These are phyloP conservation scores for Muraenolepis orangiensis DNA, from an alignment of 2,797 vertebrate genomes.

Conservation along the genomic window DNA sequence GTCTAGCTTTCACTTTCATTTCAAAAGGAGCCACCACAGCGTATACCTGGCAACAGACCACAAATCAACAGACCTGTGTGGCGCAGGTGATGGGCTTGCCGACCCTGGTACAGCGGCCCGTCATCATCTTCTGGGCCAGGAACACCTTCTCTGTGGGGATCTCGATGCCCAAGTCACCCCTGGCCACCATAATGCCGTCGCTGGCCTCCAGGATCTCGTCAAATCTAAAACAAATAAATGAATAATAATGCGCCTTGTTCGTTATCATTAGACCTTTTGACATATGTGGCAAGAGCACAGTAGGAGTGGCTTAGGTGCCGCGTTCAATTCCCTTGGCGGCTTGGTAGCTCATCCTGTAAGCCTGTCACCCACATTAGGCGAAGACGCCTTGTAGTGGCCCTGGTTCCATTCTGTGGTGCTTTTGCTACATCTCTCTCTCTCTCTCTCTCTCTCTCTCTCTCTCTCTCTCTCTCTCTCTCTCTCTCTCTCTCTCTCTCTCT, in stretches of 20 bases:
- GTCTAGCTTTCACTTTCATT: not conserved
- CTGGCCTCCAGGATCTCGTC: constrained; percentile 97
- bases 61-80: constrained; percentile 82
- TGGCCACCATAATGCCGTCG: constrained; percentile 98
- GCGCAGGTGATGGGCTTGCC: constrained; percentile 96
- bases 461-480: too few relatives aligned
- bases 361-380: too few relatives aligned
- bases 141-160: constrained; percentile 98
- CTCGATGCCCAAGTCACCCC: constrained; percentile 95
- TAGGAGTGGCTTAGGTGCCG: too few relatives aligned
- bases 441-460: too few relatives aligned
- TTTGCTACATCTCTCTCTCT: too few relatives aligned
- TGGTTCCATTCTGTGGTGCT: too few relatives aligned
- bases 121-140: constrained; percentile 99
- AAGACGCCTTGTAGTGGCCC: too few relatives aligned
- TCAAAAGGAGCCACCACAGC: not conserved
- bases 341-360: too few relatives aligned
- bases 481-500: too few relatives aligned
- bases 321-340: too few relatives aligned
- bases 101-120: constrained; percentile 89
- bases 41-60: constrained; percentile 17
- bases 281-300: too few relatives aligned
- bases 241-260: not conserved
- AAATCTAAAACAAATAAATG: constrained; percentile 73
- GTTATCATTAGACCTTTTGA: not conserved